Evolutionary conservation across 2,797 vertebrate species (phyloP), one percentile per base, ranked within the genome.

Genomic region (Cygnus olor): DNA sequence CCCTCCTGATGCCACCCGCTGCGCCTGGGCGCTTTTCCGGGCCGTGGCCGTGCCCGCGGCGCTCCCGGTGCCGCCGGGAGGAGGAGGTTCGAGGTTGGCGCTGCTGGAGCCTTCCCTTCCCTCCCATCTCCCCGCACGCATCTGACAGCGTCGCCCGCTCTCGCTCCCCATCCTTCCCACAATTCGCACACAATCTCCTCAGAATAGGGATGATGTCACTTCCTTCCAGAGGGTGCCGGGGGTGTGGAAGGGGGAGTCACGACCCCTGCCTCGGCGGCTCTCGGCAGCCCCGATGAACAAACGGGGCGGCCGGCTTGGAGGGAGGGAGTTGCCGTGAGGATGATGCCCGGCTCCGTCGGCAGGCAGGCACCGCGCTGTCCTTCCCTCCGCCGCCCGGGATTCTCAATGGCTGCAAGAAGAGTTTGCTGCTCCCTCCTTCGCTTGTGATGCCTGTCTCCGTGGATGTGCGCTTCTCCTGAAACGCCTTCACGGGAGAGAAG

Each of bases 171-270:
- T 96, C 90, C 90, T 95, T 97, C 97, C 96, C 95, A 96, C 93
- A 97, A 97, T 97, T 91, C 77, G 44, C 28, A 61, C 51, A 92
- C 87, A 8, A 32, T 93, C 96, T 97, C 96, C 96, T 97, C 95
- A 94, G 89, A 95, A 93, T 94, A 89, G 93, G 74, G 95, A 97
- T 98, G 97, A 98, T 98, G 97, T 98, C 97, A 97, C 96, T 98
- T 98, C 97, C 97, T 98, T 95, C 93, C 86, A 77, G 73, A 87
- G 94, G 81, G 90, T 91, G 91, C 61, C 4, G 96, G 92, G 96
- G 94, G 88, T 73, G 92, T 95, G 90, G 90, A 95, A 94, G 79
- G 65, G 96, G 94, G 95, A 97, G 96, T 97, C 97, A 95, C 70
- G 94, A 97, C 96, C 96, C 96, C 90, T 45, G 70, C 51, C 84